Evolutionary conservation across 2,888 invertebrate genomes (phyloP).

Genomic region (Spilarctia lutea): DNA sequence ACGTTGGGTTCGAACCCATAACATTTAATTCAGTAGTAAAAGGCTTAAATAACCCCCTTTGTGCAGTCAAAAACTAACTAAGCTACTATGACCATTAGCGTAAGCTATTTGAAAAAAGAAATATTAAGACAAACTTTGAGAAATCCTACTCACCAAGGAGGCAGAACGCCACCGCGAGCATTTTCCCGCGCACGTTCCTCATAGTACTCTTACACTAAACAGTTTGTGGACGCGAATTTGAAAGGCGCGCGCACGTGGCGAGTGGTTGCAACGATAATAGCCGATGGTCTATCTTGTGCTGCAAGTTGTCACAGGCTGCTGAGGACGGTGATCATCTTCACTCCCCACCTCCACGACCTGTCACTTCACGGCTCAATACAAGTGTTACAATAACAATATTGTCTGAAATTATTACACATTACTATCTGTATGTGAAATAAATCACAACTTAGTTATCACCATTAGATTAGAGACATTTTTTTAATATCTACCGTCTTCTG

Average conservation of each 20-base stretch:
- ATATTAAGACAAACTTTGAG: background rate
- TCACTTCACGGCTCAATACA: background rate
- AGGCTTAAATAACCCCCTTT: too few relatives aligned
- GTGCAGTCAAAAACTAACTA: too few relatives aligned
- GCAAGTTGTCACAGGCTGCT: background rate
- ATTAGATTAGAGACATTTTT: too few relatives aligned
- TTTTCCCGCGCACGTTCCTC: slow-evolving; percentile 2
- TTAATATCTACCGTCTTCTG: too few relatives aligned
- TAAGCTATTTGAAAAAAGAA: too few relatives aligned
- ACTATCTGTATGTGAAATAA: too few relatives aligned
- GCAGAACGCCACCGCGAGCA: background rate
- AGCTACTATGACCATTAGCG: too few relatives aligned
- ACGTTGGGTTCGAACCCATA: too few relatives aligned
- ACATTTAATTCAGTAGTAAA: too few relatives aligned
- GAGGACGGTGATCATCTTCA: background rate
- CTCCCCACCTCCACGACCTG: background rate
- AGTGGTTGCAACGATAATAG: background rate
- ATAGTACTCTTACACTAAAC: background rate
- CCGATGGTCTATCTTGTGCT: background rate
- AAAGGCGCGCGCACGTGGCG: slow-evolving; percentile 1
- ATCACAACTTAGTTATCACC: too few relatives aligned
- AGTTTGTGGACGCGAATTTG: background rate
- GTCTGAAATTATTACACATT: too few relatives aligned
- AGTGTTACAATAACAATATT: background rate
- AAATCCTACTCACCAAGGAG: background rate